phyloP scores from a whole-genome alignment of 2,888 invertebrate species.

The Pyrgus malvae region DNA sequence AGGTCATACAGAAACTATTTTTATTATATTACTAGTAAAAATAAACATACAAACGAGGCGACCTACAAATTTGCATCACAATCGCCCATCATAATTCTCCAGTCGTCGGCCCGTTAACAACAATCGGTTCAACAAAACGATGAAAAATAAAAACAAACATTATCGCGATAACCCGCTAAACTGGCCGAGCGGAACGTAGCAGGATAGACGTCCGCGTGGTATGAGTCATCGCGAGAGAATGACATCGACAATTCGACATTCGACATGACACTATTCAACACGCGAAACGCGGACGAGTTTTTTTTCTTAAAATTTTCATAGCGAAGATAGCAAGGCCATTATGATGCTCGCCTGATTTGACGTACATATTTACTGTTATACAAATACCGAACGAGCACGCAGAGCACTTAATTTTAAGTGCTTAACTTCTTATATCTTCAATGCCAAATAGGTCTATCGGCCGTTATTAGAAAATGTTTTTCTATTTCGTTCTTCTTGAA shows the following conservation, averaged over 20 bases:
- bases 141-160: constrained; percentile 59
- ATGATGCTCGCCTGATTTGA: constrained; percentile 44
- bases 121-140: constrained; percentile 47
- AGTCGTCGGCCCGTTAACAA: not conserved
- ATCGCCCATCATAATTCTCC: constrained; percentile 1
- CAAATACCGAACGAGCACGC: constrained; percentile 1
- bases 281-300: constrained; percentile 40
- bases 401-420: constrained; percentile 1
- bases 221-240: constrained; percentile 60
- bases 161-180: constrained; percentile 58
- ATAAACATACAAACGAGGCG: not conserved
- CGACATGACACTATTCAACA: constrained; percentile 6
- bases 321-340: constrained; percentile 50
- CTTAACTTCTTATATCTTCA: not conserved
- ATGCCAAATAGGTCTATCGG: not conserved
- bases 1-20: too few relatives aligned
- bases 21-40: not conserved
- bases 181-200: constrained; percentile 34
- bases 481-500: too few relatives aligned
- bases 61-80: constrained; percentile 5
- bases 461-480: too few relatives aligned
- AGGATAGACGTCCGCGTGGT: constrained; percentile 46
- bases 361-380: constrained; percentile 39
- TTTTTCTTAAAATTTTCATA: constrained; percentile 41
- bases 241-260: constrained; percentile 38